Evolutionary conservation across 2,888 invertebrate genomes (phyloP), one percentile per base, ranked within the genome.

Genomic region (Stenodema calcarata): DNA sequence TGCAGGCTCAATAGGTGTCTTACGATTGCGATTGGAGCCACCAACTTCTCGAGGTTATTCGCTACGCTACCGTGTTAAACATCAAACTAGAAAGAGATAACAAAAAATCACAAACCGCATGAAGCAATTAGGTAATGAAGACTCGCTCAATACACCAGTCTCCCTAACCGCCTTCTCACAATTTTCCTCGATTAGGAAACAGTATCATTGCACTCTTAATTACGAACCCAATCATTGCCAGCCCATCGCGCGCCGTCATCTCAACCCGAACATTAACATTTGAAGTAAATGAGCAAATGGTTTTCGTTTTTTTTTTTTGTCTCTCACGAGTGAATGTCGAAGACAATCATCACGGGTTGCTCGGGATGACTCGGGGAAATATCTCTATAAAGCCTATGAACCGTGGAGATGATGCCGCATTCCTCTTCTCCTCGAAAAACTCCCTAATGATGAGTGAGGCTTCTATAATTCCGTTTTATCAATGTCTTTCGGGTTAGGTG

Each of bases 351-450:
- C 23, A 27, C 35, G 9, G 62, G 50, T 50, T 62, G 62, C 27
- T 62, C 62, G 62, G 62, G 62, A 62, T 62, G 62, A 62, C 62
- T 62, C 62, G 62, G 12, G 62, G 23, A 62, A 62, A 62, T 62
- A 62, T 62, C 62, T 62, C 62, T 62, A 62, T 62, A 62, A 62
- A 62, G 62, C 62, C n/a, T 62, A 62, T 62, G 62, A 62, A 62
- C 62, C 62, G 62, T 62, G 62, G 62, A 62, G 62, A 62, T 62
- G 62, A 62, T 62, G 62, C 62, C 62, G 62, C 62, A 62, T 62
- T 62, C 62, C 62, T 23, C 27, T 2, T 35, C 62, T 62, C 23
- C 23, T 62, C 62, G 23, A 11, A 23, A 18, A 62, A 18, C 4
- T 27, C 23, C 62, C 62, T 62, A 23, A 62, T 23, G 18, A 27